Percentiles rank a stretch among this genome's conserved stretches.
These are phyloP conservation scores for Spheniscus humboldti DNA, from an alignment of 2,797 vertebrate genomes.

Conservation along the genomic window DNA sequence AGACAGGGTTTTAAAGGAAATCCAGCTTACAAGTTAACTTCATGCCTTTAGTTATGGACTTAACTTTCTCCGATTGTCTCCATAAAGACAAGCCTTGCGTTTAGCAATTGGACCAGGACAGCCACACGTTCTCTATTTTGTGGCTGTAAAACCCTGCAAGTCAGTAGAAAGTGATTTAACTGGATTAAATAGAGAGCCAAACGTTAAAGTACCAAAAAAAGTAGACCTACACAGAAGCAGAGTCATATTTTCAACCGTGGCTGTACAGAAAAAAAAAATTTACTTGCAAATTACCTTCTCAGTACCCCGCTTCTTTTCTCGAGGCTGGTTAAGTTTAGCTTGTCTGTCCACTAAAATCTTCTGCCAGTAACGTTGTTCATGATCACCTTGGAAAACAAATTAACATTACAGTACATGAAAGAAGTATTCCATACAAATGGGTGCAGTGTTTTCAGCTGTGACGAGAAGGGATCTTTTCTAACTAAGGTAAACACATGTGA, in stretches of 20 bases:
- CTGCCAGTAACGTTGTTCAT: conserved; percentile 97
- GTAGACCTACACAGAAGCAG: neutral
- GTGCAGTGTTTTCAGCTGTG: neutral
- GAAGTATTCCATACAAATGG: fast-evolving
- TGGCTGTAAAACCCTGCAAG: neutral
- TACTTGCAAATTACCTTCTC: conserved; percentile 83
- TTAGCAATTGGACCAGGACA: neutral
- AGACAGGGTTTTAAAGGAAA: neutral
- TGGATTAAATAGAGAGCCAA: neutral
- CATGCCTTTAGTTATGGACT: neutral
- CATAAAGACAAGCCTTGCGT: neutral
- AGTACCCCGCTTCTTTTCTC: conserved; percentile 93
- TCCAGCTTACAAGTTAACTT: neutral
- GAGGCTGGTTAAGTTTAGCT: conserved; percentile 94
- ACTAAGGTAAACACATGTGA: neutral
- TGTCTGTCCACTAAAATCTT: conserved; percentile 98
- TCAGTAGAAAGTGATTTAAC: neutral
- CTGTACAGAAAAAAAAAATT: neutral
- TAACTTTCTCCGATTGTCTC: neutral
- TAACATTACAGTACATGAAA: neutral
- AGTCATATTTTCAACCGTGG: fast-evolving
- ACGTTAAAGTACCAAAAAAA: fast-evolving
- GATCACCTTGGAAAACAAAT: conserved; percentile 78
- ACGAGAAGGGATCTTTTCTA: neutral
- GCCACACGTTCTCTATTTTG: neutral